Evolutionary conservation across 2,113 vertebrate genomes (phyloP).

Genomic region (Tonatia bakeri): DNA sequence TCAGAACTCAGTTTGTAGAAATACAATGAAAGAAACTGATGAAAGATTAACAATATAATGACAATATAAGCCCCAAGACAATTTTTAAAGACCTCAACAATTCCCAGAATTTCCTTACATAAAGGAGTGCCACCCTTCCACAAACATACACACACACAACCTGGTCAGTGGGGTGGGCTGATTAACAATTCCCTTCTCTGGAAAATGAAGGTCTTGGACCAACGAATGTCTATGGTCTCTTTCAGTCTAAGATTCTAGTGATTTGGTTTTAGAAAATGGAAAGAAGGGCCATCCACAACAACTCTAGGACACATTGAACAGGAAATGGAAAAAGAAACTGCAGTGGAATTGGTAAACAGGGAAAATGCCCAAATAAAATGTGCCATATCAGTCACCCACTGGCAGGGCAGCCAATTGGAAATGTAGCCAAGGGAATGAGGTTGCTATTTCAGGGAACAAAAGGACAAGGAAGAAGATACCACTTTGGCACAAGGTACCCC

Average conservation of each 20-base stretch:
- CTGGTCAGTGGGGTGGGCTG: too few relatives aligned
- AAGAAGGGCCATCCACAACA: not conserved
- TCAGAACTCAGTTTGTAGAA: not conserved
- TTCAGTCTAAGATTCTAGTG: not conserved
- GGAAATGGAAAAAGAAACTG: not conserved
- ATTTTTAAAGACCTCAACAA: not conserved
- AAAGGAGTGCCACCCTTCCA: not conserved
- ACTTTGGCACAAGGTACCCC: not conserved
- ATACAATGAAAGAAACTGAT: not conserved
- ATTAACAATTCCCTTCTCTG: not conserved
- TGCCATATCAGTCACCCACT: not conserved
- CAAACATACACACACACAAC: not conserved
- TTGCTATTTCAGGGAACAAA: not conserved
- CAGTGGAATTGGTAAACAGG: not conserved
- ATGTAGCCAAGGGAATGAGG: not conserved
- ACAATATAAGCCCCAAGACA: not conserved
- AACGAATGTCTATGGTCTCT: not conserved
- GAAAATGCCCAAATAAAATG: not conserved
- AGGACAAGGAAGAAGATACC: not conserved
- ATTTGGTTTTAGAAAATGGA: not conserved
- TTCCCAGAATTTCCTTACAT: not conserved
- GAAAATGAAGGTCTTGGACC: not conserved
- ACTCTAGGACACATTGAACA: not conserved
- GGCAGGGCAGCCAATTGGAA: not conserved
- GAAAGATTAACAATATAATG: not conserved